Base-by-base conservation (phyloP, 1,140 invertebrate species). In the Drosophila littoralis region DNA sequence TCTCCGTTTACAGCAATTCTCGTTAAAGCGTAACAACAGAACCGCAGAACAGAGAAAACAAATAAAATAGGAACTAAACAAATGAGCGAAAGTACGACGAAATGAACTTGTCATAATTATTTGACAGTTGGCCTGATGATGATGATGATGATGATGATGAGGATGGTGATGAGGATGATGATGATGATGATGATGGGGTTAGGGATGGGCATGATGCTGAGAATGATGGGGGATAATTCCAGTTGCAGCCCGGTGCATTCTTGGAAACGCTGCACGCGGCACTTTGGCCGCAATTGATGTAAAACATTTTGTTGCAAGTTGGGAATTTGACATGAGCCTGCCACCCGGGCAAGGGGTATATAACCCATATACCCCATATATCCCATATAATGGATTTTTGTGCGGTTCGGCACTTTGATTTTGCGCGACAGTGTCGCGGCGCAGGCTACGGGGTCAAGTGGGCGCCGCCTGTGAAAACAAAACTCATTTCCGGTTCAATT, bases 21-120 rank as follows among this genome's bases (percentile, higher is more conserved):
- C 42, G 59, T 74, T 88, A 89, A 73, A 68, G 70, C 70, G 55
- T 48, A 73, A 73, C 64, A 60, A 59, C 10, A 54, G 32, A 70
- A 86, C 65, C 35, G 40, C 59, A 42, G 52, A 66, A 63, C 7
- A 38, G 28, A 81, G 76, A 64, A 46, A 61, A 61, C n/a, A 50
- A 75, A 38, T 17, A 58, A 55, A 67, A 64, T 52, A 63, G 42
- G 65, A 79, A 79, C 70, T 51, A 84, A 78, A 88, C 80, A 84
- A 89, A 88, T 88, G 85, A 77, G 84, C 84, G 52, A 88, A 88
- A 88, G 84, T 89, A 78, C 84, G 70, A 72, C 85, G 84, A 88
- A 88, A 88, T 88, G 84, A 88, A 88, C 84, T 88, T 88, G 84
- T 88, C 84, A 88, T 88, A 88, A 88, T 88, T 88, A 89, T 88